Evolutionary conservation across 2,888 invertebrate genomes (phyloP), one percentile per base, ranked within the genome.

Genomic region (Tinea pellionella): DNA sequence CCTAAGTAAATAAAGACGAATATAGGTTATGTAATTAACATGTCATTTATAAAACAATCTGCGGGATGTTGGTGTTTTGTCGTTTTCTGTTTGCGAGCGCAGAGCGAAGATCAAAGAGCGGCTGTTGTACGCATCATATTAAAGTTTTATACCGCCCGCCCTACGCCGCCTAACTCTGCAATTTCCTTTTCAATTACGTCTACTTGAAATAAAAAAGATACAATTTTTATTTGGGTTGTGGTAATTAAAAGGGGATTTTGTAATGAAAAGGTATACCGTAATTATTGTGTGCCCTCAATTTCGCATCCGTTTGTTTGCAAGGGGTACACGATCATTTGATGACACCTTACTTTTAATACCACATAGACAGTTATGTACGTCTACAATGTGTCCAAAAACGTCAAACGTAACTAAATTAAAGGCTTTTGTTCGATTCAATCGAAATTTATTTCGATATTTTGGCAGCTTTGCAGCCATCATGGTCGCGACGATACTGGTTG

Each of bases 171-270:
- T 73, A 73, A 73, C 72, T 73, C 76, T 71, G 79, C 81, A 83
- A 86, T 84, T 84, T 85, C 86, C 85, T 85, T 83, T 87, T 85
- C 84, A 85, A 87, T 86, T 86, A 85, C 83, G 80, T 74, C 83
- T 81, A 80, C 86, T 87, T 85, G 85, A 78, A 82, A 83, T 82
- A 83, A 85, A 80, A 72, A 86, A 86, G 55, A 55, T 24, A 55
- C 83, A 83, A 82, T 84, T 86, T 85, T 59, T 87, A 80, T 85
- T 84, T 79, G 76, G 80, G 75, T 77, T 78, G 74, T 78, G 80
- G 86, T 85, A 87, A 87, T 87, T 87, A 87, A 87, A 87, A 86
- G 82, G 85, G 86, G 86, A 85, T 86, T 83, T 78, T 79, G 82
- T 85, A 85, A 85, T 86, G 82, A 84, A 86, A 87, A 86, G 85